phyloP scores from a whole-genome alignment of 2,797 vertebrate genomes.

The Neomorphus geoffroyi region DNA sequence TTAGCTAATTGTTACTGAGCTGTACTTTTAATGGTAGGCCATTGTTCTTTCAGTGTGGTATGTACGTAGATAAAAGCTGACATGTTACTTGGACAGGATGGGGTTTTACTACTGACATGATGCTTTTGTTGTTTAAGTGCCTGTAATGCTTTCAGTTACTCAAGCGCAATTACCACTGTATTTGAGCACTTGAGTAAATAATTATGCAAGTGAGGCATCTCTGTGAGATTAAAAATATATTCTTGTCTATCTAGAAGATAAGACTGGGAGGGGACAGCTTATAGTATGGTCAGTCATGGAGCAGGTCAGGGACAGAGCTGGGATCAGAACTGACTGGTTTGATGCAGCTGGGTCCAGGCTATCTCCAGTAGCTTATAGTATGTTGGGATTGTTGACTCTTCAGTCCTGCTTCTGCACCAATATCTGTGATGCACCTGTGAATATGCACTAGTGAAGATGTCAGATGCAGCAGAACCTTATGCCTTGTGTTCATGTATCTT shows the following conservation, averaged over 20 bases:
- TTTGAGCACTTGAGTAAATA: constrained; percentile 34
- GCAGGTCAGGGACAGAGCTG: not conserved
- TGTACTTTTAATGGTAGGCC: not conserved
- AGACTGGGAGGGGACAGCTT: not conserved
- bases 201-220: not conserved
- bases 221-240: not conserved
- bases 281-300: not conserved
- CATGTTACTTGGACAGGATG: not conserved
- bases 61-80: not conserved
- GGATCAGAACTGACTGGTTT: not conserved
- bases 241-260: not conserved
- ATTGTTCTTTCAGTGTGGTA: not conserved
- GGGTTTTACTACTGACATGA: not conserved
- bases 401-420: not conserved
- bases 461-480: not conserved
- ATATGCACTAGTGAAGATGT: not conserved
- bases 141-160: constrained; percentile 9
- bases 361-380: not conserved
- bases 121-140: not conserved
- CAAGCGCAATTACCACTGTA: not conserved
- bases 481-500: not conserved
- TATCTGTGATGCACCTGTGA: not conserved
- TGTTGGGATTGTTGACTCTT: accelerated
- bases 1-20: not conserved
- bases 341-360: not conserved